Conservation (phyloP, 2,113 vertebrate genomes). For the Acrocephalus kingi region DNA sequence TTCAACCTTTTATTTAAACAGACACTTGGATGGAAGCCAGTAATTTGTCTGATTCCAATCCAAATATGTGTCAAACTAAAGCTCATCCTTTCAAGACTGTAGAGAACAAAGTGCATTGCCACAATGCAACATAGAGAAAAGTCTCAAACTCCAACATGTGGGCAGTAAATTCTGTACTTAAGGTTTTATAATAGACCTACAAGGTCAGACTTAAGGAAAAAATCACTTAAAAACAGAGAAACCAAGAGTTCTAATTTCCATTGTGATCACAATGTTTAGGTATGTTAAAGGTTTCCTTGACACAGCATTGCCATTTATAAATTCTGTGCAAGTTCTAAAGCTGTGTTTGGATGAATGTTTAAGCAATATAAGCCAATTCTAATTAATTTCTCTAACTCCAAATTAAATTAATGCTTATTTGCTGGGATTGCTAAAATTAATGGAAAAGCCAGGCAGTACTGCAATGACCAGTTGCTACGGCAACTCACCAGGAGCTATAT, state of each 20-base stretch:
- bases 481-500: neutral
- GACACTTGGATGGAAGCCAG: neutral
- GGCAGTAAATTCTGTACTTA: neutral
- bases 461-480: neutral
- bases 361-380: neutral
- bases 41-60: neutral
- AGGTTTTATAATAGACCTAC: neutral
- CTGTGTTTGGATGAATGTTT: neutral
- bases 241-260: neutral
- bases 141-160: neutral
- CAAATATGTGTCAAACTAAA: neutral
- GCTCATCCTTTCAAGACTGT: neutral
- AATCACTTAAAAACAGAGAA: neutral
- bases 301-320: neutral
- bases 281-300: neutral
- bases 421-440: neutral
- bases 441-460: neutral
- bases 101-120: neutral
- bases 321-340: neutral
- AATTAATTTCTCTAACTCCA: neutral
- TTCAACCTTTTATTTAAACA: neutral
- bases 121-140: neutral
- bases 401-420: neutral
- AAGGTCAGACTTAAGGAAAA: neutral
- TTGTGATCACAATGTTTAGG: neutral